Base-by-base conservation (phyloP, 1,140 invertebrate species). In the Drosophila pseudoananassae region DNA sequence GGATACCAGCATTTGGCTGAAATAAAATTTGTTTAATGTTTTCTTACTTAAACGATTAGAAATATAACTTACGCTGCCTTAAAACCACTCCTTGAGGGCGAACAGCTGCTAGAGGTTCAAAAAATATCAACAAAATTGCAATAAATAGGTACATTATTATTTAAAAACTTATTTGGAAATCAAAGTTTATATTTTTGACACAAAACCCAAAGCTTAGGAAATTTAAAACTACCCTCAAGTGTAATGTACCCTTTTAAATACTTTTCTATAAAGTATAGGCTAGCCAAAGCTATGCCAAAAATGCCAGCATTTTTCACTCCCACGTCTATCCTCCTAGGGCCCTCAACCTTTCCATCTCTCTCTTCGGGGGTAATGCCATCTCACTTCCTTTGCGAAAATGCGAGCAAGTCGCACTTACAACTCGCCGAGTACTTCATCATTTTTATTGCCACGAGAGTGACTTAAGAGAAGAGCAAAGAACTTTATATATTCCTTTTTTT, bases 391-490 rank as follows among this genome's bases (percentile, higher is more conserved):
- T n/a, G 7, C 43, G 31, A 70, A 36, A 53, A 43, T 38, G 55
- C 45, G 36, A 59, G 52, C 23, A 52, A 57, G 47, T 76, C 47
- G 69, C 64, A 75, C 78, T 81, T 71, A 49, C 38, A 69, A 60
- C 69, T 82, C 49, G 23, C 33, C n/a, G 17, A 77, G 74, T 61
- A 78, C 83, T 87, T 87, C 82, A 87, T 87, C 82, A 87, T 87
- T 87, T 87, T 87, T 87, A 87, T 87, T 87, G 70, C 82, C 70
- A 61, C 50, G 46, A 85, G 66, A 36, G 63, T 31, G 65, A 55
- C 63, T 65, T 47, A 57, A 33, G 29, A 53, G 25, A 57, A 66
- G 70, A 60, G 64, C 71, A 66, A 66, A 58, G 46, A 66, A 66
- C 63, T 66, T 33, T 51, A 66, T 64, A 9, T 33, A 40, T 25